These are phyloP conservation scores for Ephydatia muelleri DNA, from an alignment of 37 sponge, comb jelly and placozoan genomes.

Conservation along the genomic window DNA sequence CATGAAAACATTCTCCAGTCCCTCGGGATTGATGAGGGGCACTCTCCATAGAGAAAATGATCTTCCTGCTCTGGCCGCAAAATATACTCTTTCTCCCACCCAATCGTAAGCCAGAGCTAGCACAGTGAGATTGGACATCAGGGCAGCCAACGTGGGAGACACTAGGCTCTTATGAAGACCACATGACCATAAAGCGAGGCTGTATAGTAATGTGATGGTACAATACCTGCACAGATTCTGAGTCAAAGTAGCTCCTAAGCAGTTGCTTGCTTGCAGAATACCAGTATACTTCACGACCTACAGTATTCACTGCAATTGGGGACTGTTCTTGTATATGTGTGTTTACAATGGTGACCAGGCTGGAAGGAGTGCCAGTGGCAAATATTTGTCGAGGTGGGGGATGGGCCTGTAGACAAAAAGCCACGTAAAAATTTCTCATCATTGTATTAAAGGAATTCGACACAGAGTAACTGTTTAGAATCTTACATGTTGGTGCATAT, in stretches of 20 bases:
- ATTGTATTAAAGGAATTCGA: too few species aligned
- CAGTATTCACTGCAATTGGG: conserved; percentile 38
- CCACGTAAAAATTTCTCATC: too few species aligned
- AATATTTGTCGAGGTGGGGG: conserved; percentile 44
- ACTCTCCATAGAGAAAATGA: not conserved
- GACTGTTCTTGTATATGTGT: not conserved
- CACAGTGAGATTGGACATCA: not conserved
- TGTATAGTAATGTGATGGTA: not conserved
- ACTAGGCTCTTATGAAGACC: not conserved
- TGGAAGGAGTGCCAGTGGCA: not conserved
- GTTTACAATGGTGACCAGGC: not conserved
- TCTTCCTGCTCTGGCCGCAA: not conserved
- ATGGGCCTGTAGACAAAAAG: conserved; percentile 4
- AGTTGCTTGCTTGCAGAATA: conserved; percentile 8
- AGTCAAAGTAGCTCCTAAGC: conserved; percentile 22
- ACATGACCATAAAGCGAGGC: conserved; percentile 11
- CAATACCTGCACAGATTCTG: not conserved
- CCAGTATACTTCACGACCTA: conserved; percentile 29
- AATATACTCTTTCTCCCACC: conserved; percentile 29
- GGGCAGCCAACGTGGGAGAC: too few species aligned
- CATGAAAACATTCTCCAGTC: not conserved
- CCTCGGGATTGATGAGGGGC: not conserved
- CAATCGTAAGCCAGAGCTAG: conserved; percentile 43
- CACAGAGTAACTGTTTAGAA: too few species aligned
- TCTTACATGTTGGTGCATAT: conserved; percentile 7